Evolutionary conservation across 2,113 vertebrate genomes (phyloP).

Genomic region (Zosterops borbonicus): DNA sequence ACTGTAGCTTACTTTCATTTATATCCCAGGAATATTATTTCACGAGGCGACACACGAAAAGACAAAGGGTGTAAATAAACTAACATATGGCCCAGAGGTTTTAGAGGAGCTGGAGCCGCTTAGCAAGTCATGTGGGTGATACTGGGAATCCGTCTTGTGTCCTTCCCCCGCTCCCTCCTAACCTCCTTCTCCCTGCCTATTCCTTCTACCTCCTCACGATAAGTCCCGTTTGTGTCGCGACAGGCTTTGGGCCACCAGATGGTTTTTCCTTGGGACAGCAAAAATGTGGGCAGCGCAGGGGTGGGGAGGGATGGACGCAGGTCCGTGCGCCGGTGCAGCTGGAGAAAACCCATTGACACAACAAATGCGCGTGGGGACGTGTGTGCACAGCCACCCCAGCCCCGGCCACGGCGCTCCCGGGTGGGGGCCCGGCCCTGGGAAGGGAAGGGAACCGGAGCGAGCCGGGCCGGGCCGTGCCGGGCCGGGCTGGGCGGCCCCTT

Average conservation of each 20-base stretch:
- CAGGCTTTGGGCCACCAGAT: neutral
- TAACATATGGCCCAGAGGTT: slow-evolving; percentile 58
- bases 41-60: neutral
- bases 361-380: neutral
- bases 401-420: rapidly evolving
- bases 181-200: neutral
- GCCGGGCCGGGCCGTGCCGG: neutral
- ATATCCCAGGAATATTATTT: slow-evolving; percentile 20
- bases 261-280: neutral
- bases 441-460: no score
- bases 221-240: neutral
- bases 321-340: neutral
- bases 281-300: neutral
- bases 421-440: no score
- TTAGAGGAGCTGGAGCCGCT: slow-evolving; percentile 49
- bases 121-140: slow-evolving; percentile 50
- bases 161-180: neutral
- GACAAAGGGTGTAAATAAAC: slow-evolving; percentile 61
- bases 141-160: slow-evolving; percentile 10
- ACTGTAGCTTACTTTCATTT: neutral
- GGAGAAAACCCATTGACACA: neutral
- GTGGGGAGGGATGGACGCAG: neutral
- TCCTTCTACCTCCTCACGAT: slow-evolving; percentile 32
- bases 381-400: neutral
- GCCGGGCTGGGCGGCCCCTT: neutral